Conservation (phyloP, 1,140 invertebrate genomes). For the Parapsyche elsis region DNA sequence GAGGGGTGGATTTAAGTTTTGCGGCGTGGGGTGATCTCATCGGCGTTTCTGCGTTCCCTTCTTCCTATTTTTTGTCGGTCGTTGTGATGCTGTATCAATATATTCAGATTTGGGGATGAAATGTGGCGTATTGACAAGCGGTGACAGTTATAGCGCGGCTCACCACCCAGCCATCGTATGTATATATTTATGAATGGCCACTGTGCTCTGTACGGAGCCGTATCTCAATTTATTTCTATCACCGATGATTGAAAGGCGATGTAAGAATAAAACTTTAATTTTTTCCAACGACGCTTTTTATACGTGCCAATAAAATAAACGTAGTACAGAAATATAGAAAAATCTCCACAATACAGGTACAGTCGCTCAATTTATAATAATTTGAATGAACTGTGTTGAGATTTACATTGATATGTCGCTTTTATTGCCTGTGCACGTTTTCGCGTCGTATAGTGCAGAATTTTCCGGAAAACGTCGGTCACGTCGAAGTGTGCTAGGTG, state of each 20-base stretch:
- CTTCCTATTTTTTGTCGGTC: not conserved
- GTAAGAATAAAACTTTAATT: not conserved
- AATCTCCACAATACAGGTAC: too few species aligned
- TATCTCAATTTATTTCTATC: conserved; percentile 42
- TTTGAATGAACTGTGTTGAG: too few species aligned
- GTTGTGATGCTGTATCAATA: conserved; percentile 52
- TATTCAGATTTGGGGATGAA: conserved; percentile 55
- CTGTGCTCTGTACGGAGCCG: conserved; percentile 30
- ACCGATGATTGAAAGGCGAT: conserved; percentile 1
- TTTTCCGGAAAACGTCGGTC: conserved; percentile 8
- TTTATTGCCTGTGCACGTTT: not conserved
- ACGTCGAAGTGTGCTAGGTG: conserved; percentile 18
- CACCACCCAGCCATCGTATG: conserved; percentile 46
- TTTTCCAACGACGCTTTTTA: not conserved
- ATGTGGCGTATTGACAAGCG: conserved; percentile 54
- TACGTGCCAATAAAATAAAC: not conserved
- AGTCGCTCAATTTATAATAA: too few species aligned
- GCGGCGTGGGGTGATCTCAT: not conserved
- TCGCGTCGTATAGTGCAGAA: too few species aligned
- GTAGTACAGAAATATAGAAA: too few species aligned
- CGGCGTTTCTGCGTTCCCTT: not conserved
- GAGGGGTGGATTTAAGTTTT: conserved; percentile 28
- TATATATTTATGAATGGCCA: conserved; percentile 50
- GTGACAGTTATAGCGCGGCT: conserved; percentile 51
- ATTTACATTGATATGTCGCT: not conserved